These are phyloP conservation scores for Zaprionus camerounensis DNA, from an alignment of 1,140 invertebrate species.

Conservation along the genomic window DNA sequence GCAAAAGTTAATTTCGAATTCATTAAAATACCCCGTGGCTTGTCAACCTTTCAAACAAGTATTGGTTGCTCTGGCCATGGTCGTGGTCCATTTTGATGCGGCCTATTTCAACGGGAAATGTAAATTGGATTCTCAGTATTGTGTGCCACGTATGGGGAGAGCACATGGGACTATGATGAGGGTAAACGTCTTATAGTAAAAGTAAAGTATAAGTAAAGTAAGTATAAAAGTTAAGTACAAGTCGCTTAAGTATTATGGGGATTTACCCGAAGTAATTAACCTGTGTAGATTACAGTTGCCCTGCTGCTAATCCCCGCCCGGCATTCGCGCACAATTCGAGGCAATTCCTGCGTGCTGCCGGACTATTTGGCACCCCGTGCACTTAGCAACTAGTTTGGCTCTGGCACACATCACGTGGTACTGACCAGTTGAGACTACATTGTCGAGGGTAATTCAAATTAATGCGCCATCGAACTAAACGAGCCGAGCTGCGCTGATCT, in stretches of 20 bases:
- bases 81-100: neutral
- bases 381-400: neutral
- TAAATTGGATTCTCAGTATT: neutral
- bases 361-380: neutral
- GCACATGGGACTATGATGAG: neutral
- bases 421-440: conserved; percentile 12
- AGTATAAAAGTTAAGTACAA: conserved; percentile 44
- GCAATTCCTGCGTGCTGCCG: neutral
- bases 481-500: neutral
- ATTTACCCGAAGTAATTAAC: conserved; percentile 47
- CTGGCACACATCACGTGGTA: neutral
- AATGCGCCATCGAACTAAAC: conserved; percentile 15
- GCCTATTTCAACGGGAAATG: neutral
- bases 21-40: conserved; percentile 5
- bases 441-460: conserved; percentile 9
- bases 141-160: neutral
- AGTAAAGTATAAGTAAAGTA: conserved; percentile 2
- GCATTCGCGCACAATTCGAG: conserved; percentile 21
- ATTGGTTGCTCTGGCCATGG: neutral
- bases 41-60: neutral
- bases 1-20: conserved; percentile 3
- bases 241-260: conserved; percentile 40
- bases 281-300: conserved; percentile 30
- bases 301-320: conserved; percentile 11
- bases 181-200: neutral